Base-by-base conservation (phyloP, 2,888 invertebrate species). In the Caenorhabditis sp. region DNA sequence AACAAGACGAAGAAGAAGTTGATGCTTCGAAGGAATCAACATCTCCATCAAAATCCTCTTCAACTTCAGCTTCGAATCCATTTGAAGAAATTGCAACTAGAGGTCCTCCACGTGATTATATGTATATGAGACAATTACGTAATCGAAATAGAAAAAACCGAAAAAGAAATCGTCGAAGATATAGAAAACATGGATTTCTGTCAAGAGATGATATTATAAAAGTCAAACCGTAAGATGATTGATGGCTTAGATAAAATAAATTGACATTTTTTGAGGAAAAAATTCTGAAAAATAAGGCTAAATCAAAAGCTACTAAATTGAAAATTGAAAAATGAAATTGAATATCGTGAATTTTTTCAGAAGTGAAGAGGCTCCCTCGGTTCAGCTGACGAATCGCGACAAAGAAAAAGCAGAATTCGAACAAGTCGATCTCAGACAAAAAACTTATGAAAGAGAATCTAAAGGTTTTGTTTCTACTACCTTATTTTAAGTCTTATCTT, bases 31-130 rank as follows among this genome's bases (percentile, higher is more conserved):
- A 43, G 1, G 63, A 63, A 56, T 12, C 36, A 8, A 10, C 5
- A 8, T 5, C 10, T 36, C 36, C 36, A 36, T 10, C 31, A 58
- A n/a, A 26, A n/a, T n/a, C n/a, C n/a, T n/a, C n/a, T n/a, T n/a
- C n/a, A 43, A 59, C 49, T 17, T 70, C 74, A 26, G 64, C 63
- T n/a, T 77, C 52, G n/a, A 81, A 81, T 59, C 81, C 81, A 3
- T 81, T 81, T 49, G 79, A 79, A 65, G 81, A 81, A 52, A 79
- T 81, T 5, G 77, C 79, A 0, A 81, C 81, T 2, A 36, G 81
- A 56, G 70, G 79, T 1, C 81, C 81, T 36, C 77, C 81, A 14
- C 70, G 50, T 20, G 67, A 67, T 17, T 58, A 58, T 38, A 31
- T 65, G 27, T 62, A 63, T 3, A 70, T 78, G 64, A 60, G 67